Base-by-base conservation (phyloP, 2,113 vertebrate genomes). In the Amblyornis subalaris region DNA sequence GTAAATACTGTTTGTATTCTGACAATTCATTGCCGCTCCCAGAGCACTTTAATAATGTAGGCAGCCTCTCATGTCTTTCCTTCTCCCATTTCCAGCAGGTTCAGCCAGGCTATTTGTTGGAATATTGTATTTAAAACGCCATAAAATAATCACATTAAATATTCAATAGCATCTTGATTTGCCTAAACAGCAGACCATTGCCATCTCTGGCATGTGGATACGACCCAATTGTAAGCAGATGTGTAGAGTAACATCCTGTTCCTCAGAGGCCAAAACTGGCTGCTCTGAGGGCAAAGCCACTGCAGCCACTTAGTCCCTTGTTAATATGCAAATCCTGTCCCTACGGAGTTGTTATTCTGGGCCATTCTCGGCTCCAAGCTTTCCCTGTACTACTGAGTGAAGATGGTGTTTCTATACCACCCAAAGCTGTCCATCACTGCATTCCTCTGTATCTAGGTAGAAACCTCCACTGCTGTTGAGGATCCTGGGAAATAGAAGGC, bases 311-410 rank as follows among this genome's bases (percentile, higher is more conserved):
- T 61, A 58, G 0, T 2, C 38, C 31, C 36, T 86, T 29, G 24
- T 97, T 95, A 87, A 71, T 29, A 91, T 95, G 92, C 93, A 93
- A 88, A 70, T 87, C 85, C 48, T 60, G 71, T 73, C 71, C 61
- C 61, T 45, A 12, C 42, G 61, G 58, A 58, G 14, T 74, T 91
- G 85, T 86, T 88, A 93, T 83, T 79, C 91, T 54, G 66, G 69
- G 85, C 85, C 84, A 67, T 75, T 60, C 84, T 72, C 55, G 82
- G 77, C 53, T 54, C n/a, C 65, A 24, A 69, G 67, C 54, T 95
- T 92, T 88, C 82, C 58, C 75, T 70, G 29, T 83, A 67, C 57
- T 82, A 79, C n/a, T 70, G 48, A 92, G 57, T 73, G 86, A 95
- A 95, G 95, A 89, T 74, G 65, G 58, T 70, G 10, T 89, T 95